A percentile compares a stretch with the other conserved stretches of the same genome.
Evolutionary conservation across 2,797 vertebrate genomes (phyloP).

Genomic region (Danio aesculapii): DNA sequence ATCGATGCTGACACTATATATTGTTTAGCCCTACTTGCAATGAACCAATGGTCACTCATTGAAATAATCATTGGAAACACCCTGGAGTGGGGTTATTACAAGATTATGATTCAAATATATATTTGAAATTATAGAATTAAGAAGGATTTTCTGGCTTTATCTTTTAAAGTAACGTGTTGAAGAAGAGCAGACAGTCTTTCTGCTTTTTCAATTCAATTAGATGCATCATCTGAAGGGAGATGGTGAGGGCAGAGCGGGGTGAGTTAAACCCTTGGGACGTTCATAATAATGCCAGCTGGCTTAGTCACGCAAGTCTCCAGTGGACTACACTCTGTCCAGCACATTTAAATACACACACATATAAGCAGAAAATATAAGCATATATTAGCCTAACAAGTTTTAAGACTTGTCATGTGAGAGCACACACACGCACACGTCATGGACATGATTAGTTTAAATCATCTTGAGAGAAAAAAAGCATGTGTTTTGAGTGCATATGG

Average conservation of each 20-base stretch:
- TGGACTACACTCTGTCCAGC: background rate
- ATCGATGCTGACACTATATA: no score
- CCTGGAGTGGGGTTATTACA: no score
- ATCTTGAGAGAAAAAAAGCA: no score
- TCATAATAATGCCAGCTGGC: conserved; percentile 42
- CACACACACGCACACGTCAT: no score
- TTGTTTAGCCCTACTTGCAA: no score
- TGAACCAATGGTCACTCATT: no score
- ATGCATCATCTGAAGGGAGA: conserved; percentile 28
- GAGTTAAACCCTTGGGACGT: conserved; percentile 28
- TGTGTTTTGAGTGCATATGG: no score
- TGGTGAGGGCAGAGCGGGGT: background rate
- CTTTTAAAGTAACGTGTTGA: background rate
- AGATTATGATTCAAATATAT: no score
- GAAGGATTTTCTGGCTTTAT: background rate
- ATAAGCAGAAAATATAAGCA: background rate
- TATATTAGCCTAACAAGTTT: background rate
- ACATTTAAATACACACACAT: background rate
- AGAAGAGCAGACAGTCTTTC: background rate
- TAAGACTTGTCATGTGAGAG: no score
- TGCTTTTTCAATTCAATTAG: conserved; percentile 13
- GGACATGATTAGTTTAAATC: no score
- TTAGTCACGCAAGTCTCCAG: conserved; percentile 40
- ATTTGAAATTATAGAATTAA: conserved; percentile 1
- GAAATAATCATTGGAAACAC: no score